phyloP scores from a whole-genome alignment of 2,113 vertebrate species.

The Arvicanthis niloticus region DNA sequence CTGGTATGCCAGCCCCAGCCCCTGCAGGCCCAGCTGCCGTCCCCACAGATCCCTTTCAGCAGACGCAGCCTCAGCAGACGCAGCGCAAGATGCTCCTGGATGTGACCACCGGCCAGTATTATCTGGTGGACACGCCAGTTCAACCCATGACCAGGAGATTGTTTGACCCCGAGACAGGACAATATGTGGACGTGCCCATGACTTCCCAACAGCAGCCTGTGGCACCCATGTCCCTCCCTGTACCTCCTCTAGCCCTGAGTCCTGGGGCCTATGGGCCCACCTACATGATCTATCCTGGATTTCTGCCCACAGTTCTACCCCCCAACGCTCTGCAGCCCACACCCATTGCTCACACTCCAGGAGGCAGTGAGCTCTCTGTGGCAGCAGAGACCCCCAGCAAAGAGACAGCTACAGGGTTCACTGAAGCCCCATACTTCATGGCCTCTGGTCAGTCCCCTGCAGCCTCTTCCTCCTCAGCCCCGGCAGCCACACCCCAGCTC shows the following conservation, averaged over 20 bases:
- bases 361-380: constrained; percentile 71
- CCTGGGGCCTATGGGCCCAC: constrained; percentile 91
- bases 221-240: constrained; percentile 87
- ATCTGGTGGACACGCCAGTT: constrained; percentile 95
- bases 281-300: constrained; percentile 97
- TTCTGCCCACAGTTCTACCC: constrained; percentile 91
- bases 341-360: constrained; percentile 82
- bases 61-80: constrained; percentile 88
- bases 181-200: constrained; percentile 96
- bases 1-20: constrained; percentile 74
- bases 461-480: constrained; percentile 51
- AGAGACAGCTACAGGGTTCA: constrained; percentile 80
- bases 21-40: constrained; percentile 78
- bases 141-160: constrained; percentile 91
- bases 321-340: constrained; percentile 87
- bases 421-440: constrained; percentile 94
- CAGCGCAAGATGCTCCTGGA: constrained; percentile 97
- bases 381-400: constrained; percentile 68
- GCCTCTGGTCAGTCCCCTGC: constrained; percentile 86
- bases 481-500: constrained; percentile 70
- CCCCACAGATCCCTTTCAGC: constrained; percentile 81
- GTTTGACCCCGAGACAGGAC: constrained; percentile 96
- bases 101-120: constrained; percentile 95
- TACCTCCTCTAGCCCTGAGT: constrained; percentile 92
- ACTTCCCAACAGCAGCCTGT: constrained; percentile 86